phyloP scores from a whole-genome alignment of 1,140 invertebrate species.

The Hylyphantes graminicola region DNA sequence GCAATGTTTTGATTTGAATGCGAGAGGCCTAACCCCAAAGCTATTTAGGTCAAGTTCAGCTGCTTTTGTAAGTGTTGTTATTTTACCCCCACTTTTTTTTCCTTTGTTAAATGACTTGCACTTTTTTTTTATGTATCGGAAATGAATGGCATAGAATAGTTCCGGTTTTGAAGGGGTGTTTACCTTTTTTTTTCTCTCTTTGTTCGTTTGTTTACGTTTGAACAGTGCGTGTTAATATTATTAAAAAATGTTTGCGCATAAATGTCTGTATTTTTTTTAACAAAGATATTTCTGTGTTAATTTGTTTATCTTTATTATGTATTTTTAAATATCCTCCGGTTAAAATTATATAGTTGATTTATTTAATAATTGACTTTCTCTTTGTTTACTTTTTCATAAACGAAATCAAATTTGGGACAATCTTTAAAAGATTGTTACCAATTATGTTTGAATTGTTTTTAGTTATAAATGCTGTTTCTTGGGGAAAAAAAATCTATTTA shows the following conservation, averaged over 20 bases:
- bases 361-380: no score
- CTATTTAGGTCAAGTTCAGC: slow-evolving; percentile 36
- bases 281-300: no score
- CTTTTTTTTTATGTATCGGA: slow-evolving; percentile 8
- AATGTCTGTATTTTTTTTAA: no score
- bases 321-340: no score
- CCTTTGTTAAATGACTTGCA: slow-evolving; percentile 2
- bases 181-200: neutral
- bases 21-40: neutral
- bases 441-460: no score
- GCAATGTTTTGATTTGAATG: slow-evolving; percentile 1
- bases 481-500: no score
- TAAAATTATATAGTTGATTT: no score
- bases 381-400: no score
- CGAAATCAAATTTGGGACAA: no score
- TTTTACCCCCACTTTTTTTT: neutral
- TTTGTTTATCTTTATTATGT: no score
- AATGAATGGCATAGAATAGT: neutral
- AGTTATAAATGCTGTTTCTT: no score
- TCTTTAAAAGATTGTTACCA: no score
- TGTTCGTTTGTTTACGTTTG: neutral
- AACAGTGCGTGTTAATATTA: neutral
- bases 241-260: neutral
- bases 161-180: neutral
- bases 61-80: neutral